Conservation (phyloP, 2,797 vertebrate species). For the Gallinago solitaria region DNA sequence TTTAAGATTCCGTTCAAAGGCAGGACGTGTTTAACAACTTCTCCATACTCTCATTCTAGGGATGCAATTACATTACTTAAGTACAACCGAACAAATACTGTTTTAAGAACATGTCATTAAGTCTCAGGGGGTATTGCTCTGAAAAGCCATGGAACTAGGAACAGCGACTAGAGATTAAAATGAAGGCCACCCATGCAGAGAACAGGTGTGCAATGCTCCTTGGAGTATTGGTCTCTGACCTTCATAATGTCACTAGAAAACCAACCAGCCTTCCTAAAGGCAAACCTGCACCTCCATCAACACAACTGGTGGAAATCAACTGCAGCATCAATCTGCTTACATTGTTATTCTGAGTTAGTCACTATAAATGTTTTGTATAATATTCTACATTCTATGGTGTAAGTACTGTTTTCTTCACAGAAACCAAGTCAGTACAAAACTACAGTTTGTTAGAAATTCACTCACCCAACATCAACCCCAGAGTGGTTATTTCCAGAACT, state of each 20-base stretch:
- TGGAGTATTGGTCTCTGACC: neutral
- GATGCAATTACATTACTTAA: neutral
- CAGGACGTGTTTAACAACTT: neutral
- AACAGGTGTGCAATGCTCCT: fast-evolving
- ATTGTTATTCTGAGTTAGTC: neutral
- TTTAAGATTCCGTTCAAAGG: neutral
- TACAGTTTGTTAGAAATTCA: neutral
- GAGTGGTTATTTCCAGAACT: neutral
- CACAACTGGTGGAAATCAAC: fast-evolving
- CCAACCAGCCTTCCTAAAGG: neutral
- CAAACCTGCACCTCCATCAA: neutral
- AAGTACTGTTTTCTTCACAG: neutral
- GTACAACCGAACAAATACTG: neutral
- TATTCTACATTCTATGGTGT: neutral
- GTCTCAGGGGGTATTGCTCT: neutral
- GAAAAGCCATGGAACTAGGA: neutral
- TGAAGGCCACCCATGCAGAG: fast-evolving
- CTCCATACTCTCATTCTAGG: neutral
- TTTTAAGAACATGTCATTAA: neutral
- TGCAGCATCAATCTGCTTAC: neutral
- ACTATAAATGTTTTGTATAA: neutral
- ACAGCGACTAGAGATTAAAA: neutral
- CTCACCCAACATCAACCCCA: neutral
- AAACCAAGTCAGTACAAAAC: neutral
- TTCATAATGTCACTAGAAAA: neutral